Base-by-base conservation (phyloP, 2,113 vertebrate species). In the Festucalex cinctus region DNA sequence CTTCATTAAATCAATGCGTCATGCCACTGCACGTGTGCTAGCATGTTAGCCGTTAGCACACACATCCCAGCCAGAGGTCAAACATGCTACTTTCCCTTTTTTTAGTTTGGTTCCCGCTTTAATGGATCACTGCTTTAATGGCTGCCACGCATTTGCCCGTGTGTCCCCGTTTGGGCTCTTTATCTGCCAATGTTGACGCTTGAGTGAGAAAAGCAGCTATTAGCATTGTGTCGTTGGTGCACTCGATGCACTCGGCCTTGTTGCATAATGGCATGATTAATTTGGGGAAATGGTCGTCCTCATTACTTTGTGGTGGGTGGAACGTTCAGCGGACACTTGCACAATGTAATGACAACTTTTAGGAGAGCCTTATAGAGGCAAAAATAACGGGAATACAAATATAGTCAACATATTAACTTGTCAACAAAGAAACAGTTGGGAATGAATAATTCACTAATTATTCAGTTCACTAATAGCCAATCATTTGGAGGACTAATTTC, bases 1-100 rank as follows among this genome's bases (percentile, higher is more conserved):
- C 70, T 81, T 88, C 83, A 86, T 89, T 89, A 86, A 77, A 78
- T 76, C 83, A 83, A 89, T 88, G 80, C 76, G 70, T 73, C 63
- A 65, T 85, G 84, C 87, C 82, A 85, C 81, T 85, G 41, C 84
- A 84, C 84, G 80, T 76, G 78, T 79, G 71, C 70, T 68, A 79
- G 85, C 78, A 70, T 78, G 77, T 81, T 82, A 81, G 82, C 87
- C 81, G 83, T 83, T 78, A 24, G 80, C 7, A n/a, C 35, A 69
- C 71, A 37, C 68, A 72, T 26, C n/a, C 13, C 37, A 43, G 6
- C 60, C 60, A 51, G n/a, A 51, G 35, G 51, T 61, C 77, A 58
- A 22, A 57, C 44, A 46, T 66, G 68, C 58, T 10, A 44, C 20
- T 0, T 43, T 1, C 35, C 37, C 71, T 77, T 54, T 41, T 6